Conservation (phyloP, 2,113 vertebrate genomes). For the Dunckerocampus dactyliophorus region DNA sequence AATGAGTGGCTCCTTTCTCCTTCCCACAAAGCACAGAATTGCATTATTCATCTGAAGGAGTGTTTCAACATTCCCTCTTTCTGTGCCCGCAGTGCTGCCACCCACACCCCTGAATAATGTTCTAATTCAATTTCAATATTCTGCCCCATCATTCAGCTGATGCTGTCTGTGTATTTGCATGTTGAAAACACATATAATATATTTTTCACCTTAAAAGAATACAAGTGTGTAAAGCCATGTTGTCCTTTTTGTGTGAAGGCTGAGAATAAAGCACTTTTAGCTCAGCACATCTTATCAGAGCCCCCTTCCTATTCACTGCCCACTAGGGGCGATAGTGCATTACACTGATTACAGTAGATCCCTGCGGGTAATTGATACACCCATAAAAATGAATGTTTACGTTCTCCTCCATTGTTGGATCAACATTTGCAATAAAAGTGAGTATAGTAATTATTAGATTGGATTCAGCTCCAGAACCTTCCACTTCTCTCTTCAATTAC, state of each 20-base stretch:
- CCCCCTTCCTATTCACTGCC: no score
- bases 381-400: no score
- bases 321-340: no score
- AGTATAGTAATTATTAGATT: no score
- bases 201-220: background rate
- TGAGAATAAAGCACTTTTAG: background rate
- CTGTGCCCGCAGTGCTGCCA: constrained; percentile 36
- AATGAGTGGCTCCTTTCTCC: constrained; percentile 40
- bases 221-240: background rate
- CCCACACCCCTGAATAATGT: constrained; percentile 45
- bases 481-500: no score
- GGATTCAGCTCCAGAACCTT: no score
- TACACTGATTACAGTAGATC: no score
- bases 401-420: no score
- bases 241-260: background rate
- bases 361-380: no score
- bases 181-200: background rate
- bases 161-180: constrained; percentile 15
- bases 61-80: constrained; percentile 54
- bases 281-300: no score
- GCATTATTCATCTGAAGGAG: constrained; percentile 67
- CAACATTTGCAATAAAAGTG: no score
- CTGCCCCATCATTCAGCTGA: constrained; percentile 18
- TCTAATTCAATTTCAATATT: constrained; percentile 51
- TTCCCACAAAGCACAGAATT: constrained; percentile 50